Conservation (phyloP, 2,113 vertebrate species). For the Sisor rabdophorus region DNA sequence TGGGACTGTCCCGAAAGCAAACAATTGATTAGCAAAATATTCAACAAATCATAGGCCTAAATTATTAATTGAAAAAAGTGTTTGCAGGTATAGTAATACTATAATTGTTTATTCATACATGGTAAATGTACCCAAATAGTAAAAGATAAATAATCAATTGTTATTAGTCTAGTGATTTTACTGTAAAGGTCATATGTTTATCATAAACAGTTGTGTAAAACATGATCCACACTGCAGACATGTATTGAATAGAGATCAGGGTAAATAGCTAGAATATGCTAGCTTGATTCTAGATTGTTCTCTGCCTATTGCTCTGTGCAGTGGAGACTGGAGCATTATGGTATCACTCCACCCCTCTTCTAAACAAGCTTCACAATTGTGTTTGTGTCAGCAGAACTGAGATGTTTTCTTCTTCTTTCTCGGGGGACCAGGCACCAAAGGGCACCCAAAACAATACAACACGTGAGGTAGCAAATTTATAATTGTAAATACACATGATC, state of each 20-base stretch:
- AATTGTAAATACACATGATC: slow-evolving; percentile 30
- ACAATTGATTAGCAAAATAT: background rate
- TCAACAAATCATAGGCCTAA: too few species aligned
- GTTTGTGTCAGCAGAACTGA: slow-evolving; percentile 34
- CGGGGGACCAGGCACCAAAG: slow-evolving; percentile 17
- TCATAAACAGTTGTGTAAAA: background rate
- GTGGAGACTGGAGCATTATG: slow-evolving; percentile 20
- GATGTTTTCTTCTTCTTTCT: slow-evolving; percentile 21
- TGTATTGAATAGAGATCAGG: background rate
- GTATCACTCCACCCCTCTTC: slow-evolving; percentile 19
- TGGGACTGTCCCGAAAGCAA: background rate
- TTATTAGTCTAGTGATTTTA: background rate
- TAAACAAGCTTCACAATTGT: slow-evolving; percentile 36
- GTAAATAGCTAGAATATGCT: slow-evolving; percentile 1
- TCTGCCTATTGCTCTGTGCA: background rate
- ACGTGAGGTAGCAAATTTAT: slow-evolving; percentile 2
- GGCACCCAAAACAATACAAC: slow-evolving; percentile 24
- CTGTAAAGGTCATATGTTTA: background rate
- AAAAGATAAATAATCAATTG: background rate
- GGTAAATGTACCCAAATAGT: background rate
- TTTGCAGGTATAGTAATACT: background rate
- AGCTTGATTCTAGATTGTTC: background rate
- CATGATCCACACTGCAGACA: background rate
- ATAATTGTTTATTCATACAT: background rate
- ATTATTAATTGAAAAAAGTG: too few species aligned